Evolutionary conservation across 2,888 invertebrate species (phyloP).

Genomic region (Parnassius glacialis): DNA sequence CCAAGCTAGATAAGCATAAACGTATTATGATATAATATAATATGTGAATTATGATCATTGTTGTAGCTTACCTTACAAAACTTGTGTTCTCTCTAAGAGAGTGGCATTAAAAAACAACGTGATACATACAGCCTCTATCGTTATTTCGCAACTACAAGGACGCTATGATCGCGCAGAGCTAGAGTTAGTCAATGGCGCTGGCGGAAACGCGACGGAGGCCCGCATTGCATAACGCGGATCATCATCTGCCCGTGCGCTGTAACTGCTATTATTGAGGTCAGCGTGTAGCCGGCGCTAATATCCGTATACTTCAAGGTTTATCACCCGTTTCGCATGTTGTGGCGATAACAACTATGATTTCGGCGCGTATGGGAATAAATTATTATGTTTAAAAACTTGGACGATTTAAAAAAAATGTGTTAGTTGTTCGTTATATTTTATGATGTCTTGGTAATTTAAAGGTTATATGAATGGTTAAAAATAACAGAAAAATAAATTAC

Average conservation of each 20-base stretch:
- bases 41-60: too few species aligned
- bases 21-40: too few species aligned
- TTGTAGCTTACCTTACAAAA: background rate
- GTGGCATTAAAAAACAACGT: conserved; percentile 2
- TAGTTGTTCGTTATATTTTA: too few species aligned
- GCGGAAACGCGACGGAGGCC: conserved; percentile 18
- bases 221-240: conserved; percentile 21
- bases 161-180: conserved; percentile 3
- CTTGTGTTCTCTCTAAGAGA: background rate
- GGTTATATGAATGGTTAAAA: background rate
- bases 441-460: background rate
- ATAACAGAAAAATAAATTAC: background rate
- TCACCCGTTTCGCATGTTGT: background rate
- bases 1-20: too few species aligned
- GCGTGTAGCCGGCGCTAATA: conserved; percentile 9
- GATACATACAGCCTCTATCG: conserved; percentile 9
- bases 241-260: conserved; percentile 15
- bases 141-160: conserved; percentile 22
- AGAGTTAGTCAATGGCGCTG: conserved; percentile 24
- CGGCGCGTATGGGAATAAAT: background rate
- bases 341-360: conserved; percentile 3
- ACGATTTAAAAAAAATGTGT: too few species aligned
- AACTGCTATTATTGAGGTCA: conserved; percentile 16
- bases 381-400: too few species aligned
- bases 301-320: conserved; percentile 12